Base-by-base conservation (phyloP, 2,888 invertebrate species). In the Morpho deidamia region DNA sequence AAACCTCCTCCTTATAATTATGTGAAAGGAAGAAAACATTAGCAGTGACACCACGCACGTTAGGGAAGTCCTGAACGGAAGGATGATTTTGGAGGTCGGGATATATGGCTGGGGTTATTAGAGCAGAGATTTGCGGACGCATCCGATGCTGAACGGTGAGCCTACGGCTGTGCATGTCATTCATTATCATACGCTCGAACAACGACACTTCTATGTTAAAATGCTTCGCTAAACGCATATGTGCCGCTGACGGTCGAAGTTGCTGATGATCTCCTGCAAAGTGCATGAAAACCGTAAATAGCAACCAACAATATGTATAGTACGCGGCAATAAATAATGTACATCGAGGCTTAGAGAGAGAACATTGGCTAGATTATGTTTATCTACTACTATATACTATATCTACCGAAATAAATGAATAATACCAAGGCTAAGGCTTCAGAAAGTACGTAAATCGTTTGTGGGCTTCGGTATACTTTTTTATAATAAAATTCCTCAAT, bases 161-260 rank as follows among this genome's bases (percentile, higher is more conserved):
- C 7, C 87, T 83, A n/a, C 91, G 84, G 63, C 90, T 92, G 52
- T 92, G 91, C 11, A 94, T 80, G 0, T 91, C 90, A 70, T 95
- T 94, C 32, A 83, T 89, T 12, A 96, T 90, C 91, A 96, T 92
- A 39, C 96, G 90, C 76, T 97, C 96, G 78, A 96, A 96, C 48
- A 97, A 82, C 0, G 96, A 96, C 34, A 96, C 88, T 59, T 95
- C 94, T 52, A 96, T 83, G 51, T 93, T 89, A 74, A 89, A 95
- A 47, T 91, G 76, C 59, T 82, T 91, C 8, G 93, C 94, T 55
- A 96, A 81, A 44, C 90, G 84, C 74, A 92, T 93, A 52, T 92
- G 93, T 1, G 94, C 92, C 4, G 94, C 92, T 43, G 91, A 92
- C 0, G 96, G 96, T 47, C 93, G 90, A 52, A 97, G 82, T 72